Evolutionary conservation across 1,140 invertebrate genomes (phyloP).

Genomic region (Drosophila littoralis): DNA sequence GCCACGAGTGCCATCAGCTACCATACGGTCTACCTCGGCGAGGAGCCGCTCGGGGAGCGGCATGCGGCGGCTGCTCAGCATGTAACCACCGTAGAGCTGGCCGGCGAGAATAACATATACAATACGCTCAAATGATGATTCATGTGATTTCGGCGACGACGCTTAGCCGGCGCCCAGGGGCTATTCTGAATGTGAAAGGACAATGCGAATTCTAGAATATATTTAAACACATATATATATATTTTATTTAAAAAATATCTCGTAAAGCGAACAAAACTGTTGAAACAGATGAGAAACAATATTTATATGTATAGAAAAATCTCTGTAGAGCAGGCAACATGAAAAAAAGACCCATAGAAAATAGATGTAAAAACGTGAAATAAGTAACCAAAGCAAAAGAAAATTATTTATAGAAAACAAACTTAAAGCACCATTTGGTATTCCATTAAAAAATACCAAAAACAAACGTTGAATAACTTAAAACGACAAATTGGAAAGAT

Average conservation of each 20-base stretch:
- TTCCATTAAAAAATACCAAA: not conserved
- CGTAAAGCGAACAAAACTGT: conserved; percentile 34
- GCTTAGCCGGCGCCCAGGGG: conserved; percentile 73
- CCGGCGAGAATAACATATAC: conserved; percentile 81
- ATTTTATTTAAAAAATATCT: conserved; percentile 50
- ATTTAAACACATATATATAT: conserved; percentile 7
- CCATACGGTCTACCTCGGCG: conserved; percentile 77
- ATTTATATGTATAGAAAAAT: conserved; percentile 31
- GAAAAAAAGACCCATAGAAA: conserved; percentile 20
- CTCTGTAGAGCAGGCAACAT: conserved; percentile 40
- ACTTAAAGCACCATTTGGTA: not conserved
- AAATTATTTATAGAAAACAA: not conserved
- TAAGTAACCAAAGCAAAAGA: conserved; percentile 11
- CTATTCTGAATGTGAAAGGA: conserved; percentile 56
- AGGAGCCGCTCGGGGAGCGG: conserved; percentile 70
- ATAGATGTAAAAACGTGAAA: conserved; percentile 9
- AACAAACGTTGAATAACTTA: not conserved
- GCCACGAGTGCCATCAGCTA: conserved; percentile 72
- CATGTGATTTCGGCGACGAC: conserved; percentile 81
- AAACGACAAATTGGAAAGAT: not conserved
- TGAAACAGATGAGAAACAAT: conserved; percentile 24
- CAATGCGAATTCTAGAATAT: conserved; percentile 30
- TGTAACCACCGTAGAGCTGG: conserved; percentile 74
- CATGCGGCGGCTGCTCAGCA: conserved; percentile 44
- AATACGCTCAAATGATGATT: conserved; percentile 84